phyloP scores from a whole-genome alignment of 2,113 vertebrate genomes.

The Notiomystis cincta region DNA sequence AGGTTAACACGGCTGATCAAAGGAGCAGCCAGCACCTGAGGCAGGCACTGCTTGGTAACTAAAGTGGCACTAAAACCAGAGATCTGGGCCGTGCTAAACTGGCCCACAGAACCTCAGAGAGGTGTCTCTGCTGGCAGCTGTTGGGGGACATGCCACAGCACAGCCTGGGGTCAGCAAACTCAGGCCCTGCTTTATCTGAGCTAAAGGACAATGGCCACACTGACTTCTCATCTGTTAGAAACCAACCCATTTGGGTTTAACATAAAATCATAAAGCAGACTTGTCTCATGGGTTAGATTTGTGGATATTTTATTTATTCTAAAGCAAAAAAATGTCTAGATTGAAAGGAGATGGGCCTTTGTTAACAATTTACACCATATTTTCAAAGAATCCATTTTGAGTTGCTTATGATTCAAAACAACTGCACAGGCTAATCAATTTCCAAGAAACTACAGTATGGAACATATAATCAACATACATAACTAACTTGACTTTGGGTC shows the following conservation, averaged over 20 bases:
- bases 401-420: neutral
- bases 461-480: neutral
- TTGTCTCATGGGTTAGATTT: neutral
- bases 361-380: neutral
- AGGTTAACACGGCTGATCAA: neutral
- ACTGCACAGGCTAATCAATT: neutral
- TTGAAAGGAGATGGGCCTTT: neutral
- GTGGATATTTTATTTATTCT: neutral
- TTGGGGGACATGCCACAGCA: neutral
- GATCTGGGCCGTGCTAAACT: neutral
- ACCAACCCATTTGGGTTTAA: neutral
- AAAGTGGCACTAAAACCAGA: neutral
- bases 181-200: neutral
- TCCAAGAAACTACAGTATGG: neutral
- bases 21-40: neutral
- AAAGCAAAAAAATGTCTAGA: neutral
- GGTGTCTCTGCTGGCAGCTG: neutral
- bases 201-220: neutral
- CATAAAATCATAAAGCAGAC: neutral
- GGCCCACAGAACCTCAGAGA: neutral
- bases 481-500: neutral
- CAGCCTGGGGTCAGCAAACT: neutral
- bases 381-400: neutral
- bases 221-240: neutral
- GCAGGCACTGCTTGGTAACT: neutral